Base-by-base conservation (phyloP, 2,113 vertebrate genomes). In the Bujurquina vittata region DNA sequence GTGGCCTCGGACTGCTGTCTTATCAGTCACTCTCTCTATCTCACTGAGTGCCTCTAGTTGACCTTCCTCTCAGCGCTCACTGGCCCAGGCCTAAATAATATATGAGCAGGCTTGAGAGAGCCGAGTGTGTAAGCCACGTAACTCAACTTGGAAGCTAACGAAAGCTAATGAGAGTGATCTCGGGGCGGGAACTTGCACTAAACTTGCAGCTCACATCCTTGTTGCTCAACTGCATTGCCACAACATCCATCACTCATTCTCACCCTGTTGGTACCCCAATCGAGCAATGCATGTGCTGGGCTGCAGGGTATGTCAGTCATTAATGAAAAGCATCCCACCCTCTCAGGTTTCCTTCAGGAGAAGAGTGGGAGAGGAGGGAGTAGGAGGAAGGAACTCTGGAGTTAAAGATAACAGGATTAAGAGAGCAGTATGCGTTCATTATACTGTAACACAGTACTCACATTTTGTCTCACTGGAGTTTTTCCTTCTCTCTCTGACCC, bases 71-170 rank as follows among this genome's bases (percentile, higher is more conserved):
- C 91, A 74, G 89, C 75, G 52, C 90, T 87, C 81, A 55, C 89
- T 88, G 87, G 78, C 88, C 89, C 72, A 10, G 59, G 29, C 69
- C 89, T 96, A 91, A 96, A 96, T 96, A 92, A 95, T 95, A 88
- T 87, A 96, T 94, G 91, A 91, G 54, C 22, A 84, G 77, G 91
- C 87, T 92, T 86, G 89, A 93, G 85, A 88, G 87, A 88, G 83
- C 40, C 0, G 31, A 60, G 84, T 46, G 78, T 76, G 81, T 35
- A 81, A 83, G 83, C 77, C 4, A 40, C 55, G 23, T 67, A 81
- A 83, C 83, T 54, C 49, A 23, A 78, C 85, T 74, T 88, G 78
- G 62, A 88, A 58, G 67, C 78, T 52, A 63, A 84, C 11, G 52
- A 75, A 80, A 76, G 60, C 23, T 77, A 81, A 84, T 8, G 60